Percentiles rank a stretch among this genome's conserved stretches.
Evolutionary conservation across 2,113 vertebrate species (phyloP).

Genomic region (Aplodontia rufa): DNA sequence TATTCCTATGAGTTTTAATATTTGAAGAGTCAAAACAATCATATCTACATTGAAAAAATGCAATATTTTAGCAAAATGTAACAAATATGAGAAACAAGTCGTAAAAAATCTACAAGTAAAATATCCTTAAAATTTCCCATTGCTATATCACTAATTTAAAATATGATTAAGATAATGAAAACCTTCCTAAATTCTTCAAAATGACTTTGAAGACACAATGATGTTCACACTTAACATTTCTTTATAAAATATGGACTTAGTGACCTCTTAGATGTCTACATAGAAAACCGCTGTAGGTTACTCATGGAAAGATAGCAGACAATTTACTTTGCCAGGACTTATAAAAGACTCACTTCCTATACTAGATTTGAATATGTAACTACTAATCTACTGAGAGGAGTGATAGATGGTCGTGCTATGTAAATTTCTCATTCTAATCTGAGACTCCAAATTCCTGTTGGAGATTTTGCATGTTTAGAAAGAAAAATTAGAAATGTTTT

Average conservation of each 20-base stretch:
- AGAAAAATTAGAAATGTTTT: background rate
- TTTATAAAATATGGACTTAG: background rate
- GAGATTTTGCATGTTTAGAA: background rate
- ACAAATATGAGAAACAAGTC: constrained; percentile 13
- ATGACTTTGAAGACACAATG: background rate
- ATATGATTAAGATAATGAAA: background rate
- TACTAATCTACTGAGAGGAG: background rate
- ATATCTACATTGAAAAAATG: background rate
- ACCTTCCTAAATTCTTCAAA: background rate
- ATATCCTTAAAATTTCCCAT: background rate
- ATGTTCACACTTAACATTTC: background rate
- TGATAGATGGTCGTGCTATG: background rate
- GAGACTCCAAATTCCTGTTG: background rate
- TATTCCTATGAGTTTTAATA: background rate
- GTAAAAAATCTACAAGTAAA: background rate
- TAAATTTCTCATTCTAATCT: background rate
- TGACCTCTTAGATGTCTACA: background rate
- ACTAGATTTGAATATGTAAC: background rate
- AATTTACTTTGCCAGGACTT: background rate
- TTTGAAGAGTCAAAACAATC: background rate
- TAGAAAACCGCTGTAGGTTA: background rate
- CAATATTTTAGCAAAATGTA: background rate
- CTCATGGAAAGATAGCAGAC: background rate
- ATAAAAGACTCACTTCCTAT: background rate
- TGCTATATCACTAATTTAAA: background rate